Conservation (phyloP, 1,140 invertebrate species). For the Chironomus striatipennis region DNA sequence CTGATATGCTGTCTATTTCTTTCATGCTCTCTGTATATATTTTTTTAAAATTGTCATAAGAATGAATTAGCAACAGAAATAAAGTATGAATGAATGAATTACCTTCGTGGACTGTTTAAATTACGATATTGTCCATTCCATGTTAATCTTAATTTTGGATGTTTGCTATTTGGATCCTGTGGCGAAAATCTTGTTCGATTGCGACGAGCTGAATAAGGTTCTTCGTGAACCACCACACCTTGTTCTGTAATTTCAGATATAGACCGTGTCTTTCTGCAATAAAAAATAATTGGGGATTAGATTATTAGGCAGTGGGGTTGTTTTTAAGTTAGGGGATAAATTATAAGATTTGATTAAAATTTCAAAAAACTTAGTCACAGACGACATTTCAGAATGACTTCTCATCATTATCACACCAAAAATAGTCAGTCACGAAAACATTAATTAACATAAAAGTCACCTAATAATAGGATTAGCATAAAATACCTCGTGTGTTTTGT, state of each 20-base stretch:
- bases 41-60: not conserved
- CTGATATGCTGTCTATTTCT: not conserved
- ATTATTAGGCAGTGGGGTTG: too few species aligned
- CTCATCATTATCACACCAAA: not conserved
- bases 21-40: not conserved
- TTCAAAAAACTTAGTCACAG: too few species aligned
- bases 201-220: not conserved
- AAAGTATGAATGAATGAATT: not conserved
- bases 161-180: not conserved
- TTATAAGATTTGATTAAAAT: too few species aligned
- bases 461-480: too few species aligned
- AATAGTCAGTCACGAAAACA: not conserved
- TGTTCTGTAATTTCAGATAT: not conserved
- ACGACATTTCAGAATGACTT: not conserved
- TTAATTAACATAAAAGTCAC: too few species aligned
- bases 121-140: conserved; percentile 1
- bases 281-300: too few species aligned
- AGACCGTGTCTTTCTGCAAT: not conserved
- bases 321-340: too few species aligned
- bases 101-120: not conserved
- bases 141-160: not conserved
- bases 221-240: not conserved
- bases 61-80: not conserved
- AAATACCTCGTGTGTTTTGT: not conserved
- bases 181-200: not conserved